phyloP scores from a whole-genome alignment of 2,888 invertebrate species.

The Mylabris sibirica region DNA sequence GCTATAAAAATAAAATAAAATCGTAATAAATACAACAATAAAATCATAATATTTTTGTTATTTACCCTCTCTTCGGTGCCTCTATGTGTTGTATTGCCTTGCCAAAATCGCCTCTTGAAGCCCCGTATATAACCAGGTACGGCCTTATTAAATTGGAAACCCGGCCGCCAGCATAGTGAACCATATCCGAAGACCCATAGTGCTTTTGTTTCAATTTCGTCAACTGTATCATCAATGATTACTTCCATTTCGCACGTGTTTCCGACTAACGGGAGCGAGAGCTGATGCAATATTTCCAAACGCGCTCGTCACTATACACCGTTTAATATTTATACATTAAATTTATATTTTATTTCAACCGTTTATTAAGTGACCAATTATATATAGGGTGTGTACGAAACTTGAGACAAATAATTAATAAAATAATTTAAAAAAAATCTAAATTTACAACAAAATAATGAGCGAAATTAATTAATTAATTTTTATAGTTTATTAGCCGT shows the following conservation, averaged over 20 bases:
- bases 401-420: background rate
- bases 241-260: slow-evolving; percentile 27
- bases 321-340: background rate
- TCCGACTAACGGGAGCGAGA: slow-evolving; percentile 15
- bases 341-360: background rate
- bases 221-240: slow-evolving; percentile 51
- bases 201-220: slow-evolving; percentile 60
- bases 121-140: slow-evolving; percentile 85
- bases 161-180: slow-evolving; percentile 93
- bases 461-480: background rate
- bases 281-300: slow-evolving; percentile 32
- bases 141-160: slow-evolving; percentile 83
- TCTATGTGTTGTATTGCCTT: slow-evolving; percentile 84
- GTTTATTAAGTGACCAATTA: background rate
- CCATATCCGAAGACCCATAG: slow-evolving; percentile 97
- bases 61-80: slow-evolving; percentile 77
- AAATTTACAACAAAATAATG: background rate
- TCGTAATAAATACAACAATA: slow-evolving; percentile 37
- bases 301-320: slow-evolving; percentile 3
- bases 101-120: slow-evolving; percentile 89
- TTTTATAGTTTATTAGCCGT: background rate
- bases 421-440: background rate
- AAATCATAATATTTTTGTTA: background rate
- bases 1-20: slow-evolving; percentile 75
- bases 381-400: background rate